Percentiles rank a stretch among this genome's conserved stretches.
These are phyloP conservation scores for Dugesia japonica DNA, from an alignment of 2,888 invertebrate species.

Conservation along the genomic window DNA sequence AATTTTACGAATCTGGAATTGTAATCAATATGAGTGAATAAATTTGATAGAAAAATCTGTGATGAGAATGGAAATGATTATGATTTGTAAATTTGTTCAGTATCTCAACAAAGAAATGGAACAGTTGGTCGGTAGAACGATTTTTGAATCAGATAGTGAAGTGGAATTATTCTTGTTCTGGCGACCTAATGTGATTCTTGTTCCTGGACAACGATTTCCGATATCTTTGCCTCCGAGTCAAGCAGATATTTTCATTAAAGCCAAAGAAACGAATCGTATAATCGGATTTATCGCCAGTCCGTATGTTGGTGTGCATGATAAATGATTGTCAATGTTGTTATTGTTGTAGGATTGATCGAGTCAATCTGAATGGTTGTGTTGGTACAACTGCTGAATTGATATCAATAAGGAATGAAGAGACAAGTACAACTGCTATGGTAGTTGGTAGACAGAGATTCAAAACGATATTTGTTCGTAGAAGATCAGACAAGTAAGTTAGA, in stretches of 20 bases:
- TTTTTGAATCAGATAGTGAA: neutral
- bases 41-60: too few relatives aligned
- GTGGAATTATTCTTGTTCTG: constrained; percentile 11
- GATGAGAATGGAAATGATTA: too few relatives aligned
- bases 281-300: constrained; percentile 23
- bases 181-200: constrained; percentile 50
- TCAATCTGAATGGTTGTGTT: constrained; percentile 13
- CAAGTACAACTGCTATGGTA: neutral
- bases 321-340: neutral
- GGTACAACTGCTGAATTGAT: constrained; percentile 24
- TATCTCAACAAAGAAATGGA: constrained; percentile 25
- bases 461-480: neutral
- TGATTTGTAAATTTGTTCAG: neutral
- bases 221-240: constrained; percentile 53
- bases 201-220: constrained; percentile 66
- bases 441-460: constrained; percentile 24
- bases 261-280: constrained; percentile 1
- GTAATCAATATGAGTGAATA: too few relatives aligned
- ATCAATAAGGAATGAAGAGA: neutral
- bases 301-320: too few relatives aligned
- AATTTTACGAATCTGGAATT: too few relatives aligned
- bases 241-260: neutral
- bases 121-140: neutral
- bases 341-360: neutral
- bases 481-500: constrained; percentile 20